A percentile compares a stretch with the other conserved stretches of the same genome.
These are phyloP conservation scores for Acrocyrtus sp. DNA, from an alignment of 2,888 invertebrate species.

Conservation along the genomic window DNA sequence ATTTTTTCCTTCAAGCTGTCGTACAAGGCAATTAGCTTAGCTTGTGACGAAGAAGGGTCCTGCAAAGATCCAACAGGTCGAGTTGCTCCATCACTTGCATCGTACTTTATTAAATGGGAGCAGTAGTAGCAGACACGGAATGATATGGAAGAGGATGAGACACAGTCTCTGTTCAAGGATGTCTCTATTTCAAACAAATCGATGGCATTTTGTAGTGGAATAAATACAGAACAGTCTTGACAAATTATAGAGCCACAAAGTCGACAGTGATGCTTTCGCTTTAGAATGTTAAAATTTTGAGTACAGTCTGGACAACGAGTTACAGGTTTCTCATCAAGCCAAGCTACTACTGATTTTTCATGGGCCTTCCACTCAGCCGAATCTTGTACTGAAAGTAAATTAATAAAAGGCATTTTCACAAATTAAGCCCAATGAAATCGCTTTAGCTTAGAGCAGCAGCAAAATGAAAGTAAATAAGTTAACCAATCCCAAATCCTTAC, in stretches of 20 bases:
- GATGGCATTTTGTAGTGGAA: slow-evolving; percentile 68
- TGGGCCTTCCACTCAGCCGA: slow-evolving; percentile 68
- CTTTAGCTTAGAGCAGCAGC: background rate
- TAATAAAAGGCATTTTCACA: background rate
- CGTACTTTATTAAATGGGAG: slow-evolving; percentile 38
- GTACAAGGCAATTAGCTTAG: slow-evolving; percentile 71
- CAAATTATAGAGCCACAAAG: slow-evolving; percentile 95
- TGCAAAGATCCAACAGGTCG: background rate
- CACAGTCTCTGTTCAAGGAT: slow-evolving; percentile 34
- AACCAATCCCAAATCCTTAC: slow-evolving; percentile 16
- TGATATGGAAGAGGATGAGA: slow-evolving; percentile 39
- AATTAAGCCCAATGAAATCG: too few relatives aligned
- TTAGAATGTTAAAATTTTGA: slow-evolving; percentile 84
- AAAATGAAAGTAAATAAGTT: background rate
- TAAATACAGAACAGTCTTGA: slow-evolving; percentile 87
- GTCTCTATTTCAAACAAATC: slow-evolving; percentile 43
- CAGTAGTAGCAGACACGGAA: slow-evolving; percentile 56
- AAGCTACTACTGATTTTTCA: slow-evolving; percentile 80
- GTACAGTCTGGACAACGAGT: slow-evolving; percentile 93
- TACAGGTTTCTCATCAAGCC: slow-evolving; percentile 92
- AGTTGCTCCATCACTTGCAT: slow-evolving; percentile 7
- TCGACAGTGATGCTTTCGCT: slow-evolving; percentile 95
- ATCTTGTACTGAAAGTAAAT: slow-evolving; percentile 35
- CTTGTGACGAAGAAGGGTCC: slow-evolving; percentile 35
- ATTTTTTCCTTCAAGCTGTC: slow-evolving; percentile 81